Base-by-base conservation (phyloP, 1,140 invertebrate species). In the Atta colombica region DNA sequence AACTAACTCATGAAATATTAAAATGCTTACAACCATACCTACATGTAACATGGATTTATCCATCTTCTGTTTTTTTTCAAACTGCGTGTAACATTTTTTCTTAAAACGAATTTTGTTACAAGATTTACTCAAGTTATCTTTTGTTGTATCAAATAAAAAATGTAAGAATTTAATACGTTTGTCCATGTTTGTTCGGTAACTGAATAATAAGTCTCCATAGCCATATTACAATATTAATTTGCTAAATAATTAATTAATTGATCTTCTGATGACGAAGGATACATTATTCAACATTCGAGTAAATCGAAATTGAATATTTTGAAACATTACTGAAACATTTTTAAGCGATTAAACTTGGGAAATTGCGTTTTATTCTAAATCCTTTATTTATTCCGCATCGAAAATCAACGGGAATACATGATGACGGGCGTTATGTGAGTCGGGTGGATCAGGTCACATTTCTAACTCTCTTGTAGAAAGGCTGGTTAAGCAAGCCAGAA, bases 1-100 rank as follows among this genome's bases (percentile, higher is more conserved):
- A 61, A 63, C 28, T 35, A n/a, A 60, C 55, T 49, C 88, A 89
- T 90, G 85, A 90, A 90, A 90, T 87, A 89, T 89, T 89, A 66
- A 90, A 66, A 61, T 2, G 49, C 71, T 86, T 31, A 68, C 60
- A 63, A 53, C 31, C 3, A 21, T 21, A 39, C n/a, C 6, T 16
- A 28, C 39, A 60, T 14, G 28, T 8, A 45, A 45, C 39, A 45
- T 45, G 39, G 39, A 10, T 45, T 45, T 10, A 45, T 45, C 1
- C 39, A 45, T 45, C 39, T 45, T 45, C 39, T 45, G 2, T 10
- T 45, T 45, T n/a, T 71, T 51, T 51, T 21, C 4, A 35, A 66
- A 31, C 4, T 35, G 31, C 6, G 31, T 21, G 21, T 21, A 65
- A 31, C 0, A 25, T 65, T 61, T 3, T 45, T 77, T 77, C 5